Base-by-base conservation (phyloP, 2,888 invertebrate species). In the Escarpia spicata region DNA sequence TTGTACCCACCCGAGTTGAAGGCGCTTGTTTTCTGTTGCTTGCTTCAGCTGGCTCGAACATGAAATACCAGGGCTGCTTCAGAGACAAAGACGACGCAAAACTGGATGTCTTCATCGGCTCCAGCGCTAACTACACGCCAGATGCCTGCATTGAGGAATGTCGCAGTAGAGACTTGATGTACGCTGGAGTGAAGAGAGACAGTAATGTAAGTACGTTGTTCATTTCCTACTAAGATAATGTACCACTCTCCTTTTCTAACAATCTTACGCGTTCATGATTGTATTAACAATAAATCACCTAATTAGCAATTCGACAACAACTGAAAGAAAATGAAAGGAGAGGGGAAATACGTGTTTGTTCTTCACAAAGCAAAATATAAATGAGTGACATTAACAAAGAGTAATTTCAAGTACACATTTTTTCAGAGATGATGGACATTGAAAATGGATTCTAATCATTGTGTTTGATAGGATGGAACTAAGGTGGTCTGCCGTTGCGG, bases 41-140 rank as follows among this genome's bases (percentile, higher is more conserved):
- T 75, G n/a, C 19, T 75, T 75, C 75, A 75, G 75, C 19, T 75
- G 26, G 2, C 75, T 19, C 75, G n/a, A 4, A 75, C 26, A 6
- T 75, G 75, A 75, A 75, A n/a, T 75, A 75, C 75, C 75, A 75
- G n/a, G 75, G 75, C 75, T 75, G 75, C 19, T 75, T 75, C 75
- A 26, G 19, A 75, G 75, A 75, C 75, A n/a, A 26, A 15, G 26
- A 75, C 75, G 19, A 75, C 26, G n/a, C 19, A 75, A 75, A 26
- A 19, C 75, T 75, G 6, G n/a, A 75, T 26, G n/a, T 26, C n/a
- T 26, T 4, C 75, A n/a, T 75, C 75, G 75, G 75, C 75, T 26
- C 75, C 19, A 75, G 26, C n/a, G 75, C 26, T 26, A 75, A 75
- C n/a, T 75, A 75, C 75, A 75, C 75, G 75, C 75, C 75, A 26